Base-by-base conservation (phyloP, 1,140 invertebrate species). In the Mylabris phalerata region DNA sequence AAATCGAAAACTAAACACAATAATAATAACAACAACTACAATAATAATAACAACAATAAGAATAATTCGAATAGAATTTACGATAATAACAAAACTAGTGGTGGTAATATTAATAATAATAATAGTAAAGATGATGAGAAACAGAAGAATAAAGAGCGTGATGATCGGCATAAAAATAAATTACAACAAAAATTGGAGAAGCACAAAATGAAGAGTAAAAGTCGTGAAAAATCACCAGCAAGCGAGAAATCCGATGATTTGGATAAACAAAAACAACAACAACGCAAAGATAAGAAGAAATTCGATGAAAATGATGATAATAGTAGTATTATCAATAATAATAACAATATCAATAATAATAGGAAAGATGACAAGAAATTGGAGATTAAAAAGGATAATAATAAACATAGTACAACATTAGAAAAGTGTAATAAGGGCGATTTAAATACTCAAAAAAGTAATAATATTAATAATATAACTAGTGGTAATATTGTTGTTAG, bases 211-310 rank as follows among this genome's bases (percentile, higher is more conserved):
- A 71, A 71, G 55, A 67, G 59, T 27, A 74, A 73, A 66, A 72
- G 65, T 56, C 59, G 67, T 46, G 71, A 72, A 72, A 61, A 77
- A 73, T 48, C 83, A 87, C 64, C 67, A 84, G 9, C 63, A 77
- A 44, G 77, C 78, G 26, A 80, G 75, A 32, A 32, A 32, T 32
- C 32, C 63, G 77, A 80, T 69, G 80, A 81, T 73, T 75, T 79
- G 61, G 77, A 81, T 66, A 78, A 73, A 64, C 77, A 79, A 71
- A 76, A 32, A 32, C 32, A 32, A 32, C 32, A 75, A 69, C 66
- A 79, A 26, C 75, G 76, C 63, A 78, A 77, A 67, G 78, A 80
- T 67, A 78, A 78, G 70, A 32, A 32, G 32, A 32, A 32, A 32
- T 32, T 7, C 7, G 32, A 32, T 5, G 32, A 32, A 5, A 7